A percentile compares a stretch with the other conserved stretches of the same genome.
Conservation (phyloP, 2,797 vertebrate genomes). For the Clarias platycephalus region DNA sequence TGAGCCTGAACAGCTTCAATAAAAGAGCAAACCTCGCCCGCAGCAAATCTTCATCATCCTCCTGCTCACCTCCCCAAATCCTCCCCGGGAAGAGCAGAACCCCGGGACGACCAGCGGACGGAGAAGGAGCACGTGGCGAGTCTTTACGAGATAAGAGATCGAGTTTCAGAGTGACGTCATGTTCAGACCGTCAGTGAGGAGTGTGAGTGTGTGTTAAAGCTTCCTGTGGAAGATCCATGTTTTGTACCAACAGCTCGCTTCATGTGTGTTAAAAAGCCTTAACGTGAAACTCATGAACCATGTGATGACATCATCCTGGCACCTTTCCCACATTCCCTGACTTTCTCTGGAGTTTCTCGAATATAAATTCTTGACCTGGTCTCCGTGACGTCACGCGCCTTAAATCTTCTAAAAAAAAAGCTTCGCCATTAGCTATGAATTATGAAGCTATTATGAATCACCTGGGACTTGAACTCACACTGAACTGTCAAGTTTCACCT, state of each 20-base stretch:
- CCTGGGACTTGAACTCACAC: no score
- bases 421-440: no score
- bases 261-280: not conserved
- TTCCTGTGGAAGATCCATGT: no score
- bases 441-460: no score
- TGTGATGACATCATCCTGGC: not conserved
- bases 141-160: not conserved
- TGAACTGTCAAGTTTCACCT: no score
- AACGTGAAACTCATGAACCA: not conserved
- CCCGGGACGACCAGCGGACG: not conserved
- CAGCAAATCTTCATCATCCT: not conserved
- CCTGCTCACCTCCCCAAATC: not conserved
- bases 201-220: no score
- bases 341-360: no score
- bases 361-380: no score
- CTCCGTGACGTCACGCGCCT: no score
- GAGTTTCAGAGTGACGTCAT: slow-evolving; percentile 4
- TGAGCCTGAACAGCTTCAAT: slow-evolving; percentile 7
- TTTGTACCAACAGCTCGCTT: not conserved
- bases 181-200: not conserved
- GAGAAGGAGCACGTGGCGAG: slow-evolving; percentile 8
- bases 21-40: not conserved
- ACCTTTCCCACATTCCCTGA: no score
- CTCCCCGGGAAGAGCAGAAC: not conserved
- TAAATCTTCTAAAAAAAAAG: no score